Evolutionary conservation across 2,797 vertebrate species (phyloP), one percentile per base, ranked within the genome.

Genomic region (Orientallactaga sibirica): DNA sequence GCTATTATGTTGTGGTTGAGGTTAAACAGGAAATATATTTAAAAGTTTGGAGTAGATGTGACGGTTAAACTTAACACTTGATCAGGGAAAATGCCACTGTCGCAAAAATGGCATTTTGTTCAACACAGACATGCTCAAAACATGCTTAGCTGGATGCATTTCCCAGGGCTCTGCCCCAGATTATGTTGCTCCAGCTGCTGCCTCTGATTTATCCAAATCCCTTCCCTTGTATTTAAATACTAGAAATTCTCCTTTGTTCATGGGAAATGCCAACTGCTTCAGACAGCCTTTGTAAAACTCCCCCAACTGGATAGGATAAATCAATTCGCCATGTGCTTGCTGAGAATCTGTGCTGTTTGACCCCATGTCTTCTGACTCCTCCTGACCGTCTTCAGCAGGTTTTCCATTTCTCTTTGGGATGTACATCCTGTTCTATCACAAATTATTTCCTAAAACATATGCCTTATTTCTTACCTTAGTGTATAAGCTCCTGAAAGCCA

Each of bases 191-290:
- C 2, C 33, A 90, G 64, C 27, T 79, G 43, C 27, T 91, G n/a
- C 29, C n/a, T 66, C 3, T 66, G 37, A 82, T 77, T 94, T 94
- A 77, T 68, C 25, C 43, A 82, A 76, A 87, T 92, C 37, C 5
- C 15, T 92, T 61, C 25, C 66, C 9, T 70, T 29, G 48, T 91
- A 80, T 68, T 86, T 77, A 91, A 92, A 86, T 74, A 70, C n/a
- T 81, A 84, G n/a, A 8, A 33, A 91, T 64, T 83, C 7, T 67
- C 24, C 10, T 86, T 41, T 83, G 64, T 79, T 88, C 75, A 86
- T 79, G 37, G 2, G 71, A 48, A 29, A 48, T 20, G 25, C 55
- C 74, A 91, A 71, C 64, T 76, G n/a, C 29, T 77, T 8, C 24
- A 52, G 24, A 91, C 78, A 79, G 14, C 52, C 41, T 43, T 75